Evolutionary conservation across 2,888 invertebrate genomes (phyloP), one percentile per base, ranked within the genome.

Genomic region (Falcaria lacertinaria): DNA sequence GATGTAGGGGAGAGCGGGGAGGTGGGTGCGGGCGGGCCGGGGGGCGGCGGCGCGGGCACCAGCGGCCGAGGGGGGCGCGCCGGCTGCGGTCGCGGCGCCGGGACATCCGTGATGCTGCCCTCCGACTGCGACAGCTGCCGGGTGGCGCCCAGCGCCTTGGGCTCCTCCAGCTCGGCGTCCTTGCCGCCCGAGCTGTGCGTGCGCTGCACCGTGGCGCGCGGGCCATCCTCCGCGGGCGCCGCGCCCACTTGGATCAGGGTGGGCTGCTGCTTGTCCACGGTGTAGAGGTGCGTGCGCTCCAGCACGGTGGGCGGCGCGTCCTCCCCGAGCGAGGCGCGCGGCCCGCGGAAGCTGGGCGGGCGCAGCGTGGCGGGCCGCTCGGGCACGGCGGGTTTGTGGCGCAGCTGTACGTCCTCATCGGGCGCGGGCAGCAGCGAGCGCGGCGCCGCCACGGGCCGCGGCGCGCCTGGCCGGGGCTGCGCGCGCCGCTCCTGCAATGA

Each of bases 311-410:
- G 89, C 43, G 69, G 53, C n/a, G 54, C 45, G 4, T 62, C 51
- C 41, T 77, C 72, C 22, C 60, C 62, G 50, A 52, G 58, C 34
- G 83, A 81, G 51, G 72, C 75, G 41, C 87, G 77, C 41, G 80
- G 72, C 43, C 74, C 86, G 47, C 90, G 80, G 70, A 89, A 91
- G 70, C 85, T 89, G 43, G 91, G 92, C 55, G 91, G 90, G 15
- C 91, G 89, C 45, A 94, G 83, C 36, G 93, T 92, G 33, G 93
- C 92, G 39, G 96, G 96, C 43, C 96, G 90, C 74, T 95, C 95
- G 39, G 96, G 96, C 54, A 96, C 92, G 40, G 94, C 94, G 4
- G 96, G 96, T 78, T 96, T 96, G 69, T 91, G 86, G 17, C 93
- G 89, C 52, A 93, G 71, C 65, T 89, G 90, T 35, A 92, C 91